Base-by-base conservation (phyloP, 1,140 invertebrate genomes). In the Dinoponera quadriceps region DNA sequence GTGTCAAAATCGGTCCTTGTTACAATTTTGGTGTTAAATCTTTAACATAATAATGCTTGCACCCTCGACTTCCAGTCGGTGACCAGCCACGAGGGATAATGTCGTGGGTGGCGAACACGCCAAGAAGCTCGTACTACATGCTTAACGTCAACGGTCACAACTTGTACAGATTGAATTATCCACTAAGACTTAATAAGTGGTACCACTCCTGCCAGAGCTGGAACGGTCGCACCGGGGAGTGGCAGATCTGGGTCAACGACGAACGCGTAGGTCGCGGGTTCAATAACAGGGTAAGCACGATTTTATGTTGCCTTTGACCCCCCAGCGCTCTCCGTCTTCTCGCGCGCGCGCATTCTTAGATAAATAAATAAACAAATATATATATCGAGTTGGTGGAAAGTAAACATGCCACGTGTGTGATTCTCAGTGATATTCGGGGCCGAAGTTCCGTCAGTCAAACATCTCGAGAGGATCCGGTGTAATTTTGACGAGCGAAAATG, bases 181-280 rank as follows among this genome's bases (percentile, higher is more conserved):
- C 97, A 18, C 90, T 97, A 66, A 95, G 96, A 88, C 93, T 97
- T 85, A 96, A 97, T 93, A 95, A 96, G 92, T 98, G 97, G 97
- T 97, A 97, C 93, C 97, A 98, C 92, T 96, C 96, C 16, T 98
- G 97, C 90, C 96, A 97, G 87, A 97, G 97, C 72, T 98, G 97
- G 97, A 98, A 97, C 91, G 97, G 97, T 33, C 96, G 96, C 88
- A 97, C 97, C 14, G 97, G 97, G 59, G 97, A 98, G 93, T 98
- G 97, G 97, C 97, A 97, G 94, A 96, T 97, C 72, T 98, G 97
- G 97, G 96, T 98, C 60, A 97, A 97, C 92, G 96, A 96, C 33
- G 97, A 97, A 91, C 95, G 97, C 84, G 97, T 97, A 29, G 97
- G 97, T 82, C 95, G 97, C 90, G 97, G 97, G 71, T 97, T 97